phyloP scores from a whole-genome alignment of 2,888 invertebrate genomes.

The Spatulosminthurus flaviceps region DNA sequence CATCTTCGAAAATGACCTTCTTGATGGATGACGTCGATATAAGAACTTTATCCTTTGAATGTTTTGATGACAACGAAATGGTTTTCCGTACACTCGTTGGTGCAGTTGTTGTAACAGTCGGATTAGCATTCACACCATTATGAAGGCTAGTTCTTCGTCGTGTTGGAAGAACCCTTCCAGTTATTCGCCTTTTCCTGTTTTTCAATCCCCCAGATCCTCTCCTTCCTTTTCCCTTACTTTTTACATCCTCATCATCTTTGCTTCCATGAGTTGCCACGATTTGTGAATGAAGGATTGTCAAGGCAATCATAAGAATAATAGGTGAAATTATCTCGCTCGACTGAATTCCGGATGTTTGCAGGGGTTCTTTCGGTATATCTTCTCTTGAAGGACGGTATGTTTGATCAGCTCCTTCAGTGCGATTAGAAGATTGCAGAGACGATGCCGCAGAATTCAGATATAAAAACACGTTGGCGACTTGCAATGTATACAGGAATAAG shows the following conservation, averaged over 20 bases:
- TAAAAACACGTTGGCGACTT: conserved; percentile 73
- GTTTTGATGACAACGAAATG: conserved; percentile 29
- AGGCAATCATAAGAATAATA: conserved; percentile 75
- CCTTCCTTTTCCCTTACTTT: conserved; percentile 22
- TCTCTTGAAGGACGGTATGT: conserved; percentile 15
- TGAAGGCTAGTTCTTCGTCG: conserved; percentile 41
- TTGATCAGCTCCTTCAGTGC: not conserved
- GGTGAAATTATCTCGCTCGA: conserved; percentile 76
- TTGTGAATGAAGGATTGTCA: conserved; percentile 82
- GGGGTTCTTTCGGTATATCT: not conserved
- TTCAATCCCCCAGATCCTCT: conserved; percentile 29
- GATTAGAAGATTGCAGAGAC: conserved; percentile 31
- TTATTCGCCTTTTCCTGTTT: conserved; percentile 13
- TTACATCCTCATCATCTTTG: conserved; percentile 16
- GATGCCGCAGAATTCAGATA: conserved; percentile 66
- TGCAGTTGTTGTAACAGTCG: not conserved
- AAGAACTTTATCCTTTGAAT: conserved; percentile 22
- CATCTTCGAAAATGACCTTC: conserved; percentile 63
- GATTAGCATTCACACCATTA: conserved; percentile 18
- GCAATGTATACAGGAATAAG: conserved; percentile 80
- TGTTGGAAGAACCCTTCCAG: conserved; percentile 44
- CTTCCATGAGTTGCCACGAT: conserved; percentile 74
- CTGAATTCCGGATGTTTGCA: conserved; percentile 55
- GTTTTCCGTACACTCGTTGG: conserved; percentile 35
- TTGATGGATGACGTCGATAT: conserved; percentile 51